These are phyloP conservation scores for Tipula vernalis DNA, from an alignment of 2,888 invertebrate genomes.

Conservation along the genomic window DNA sequence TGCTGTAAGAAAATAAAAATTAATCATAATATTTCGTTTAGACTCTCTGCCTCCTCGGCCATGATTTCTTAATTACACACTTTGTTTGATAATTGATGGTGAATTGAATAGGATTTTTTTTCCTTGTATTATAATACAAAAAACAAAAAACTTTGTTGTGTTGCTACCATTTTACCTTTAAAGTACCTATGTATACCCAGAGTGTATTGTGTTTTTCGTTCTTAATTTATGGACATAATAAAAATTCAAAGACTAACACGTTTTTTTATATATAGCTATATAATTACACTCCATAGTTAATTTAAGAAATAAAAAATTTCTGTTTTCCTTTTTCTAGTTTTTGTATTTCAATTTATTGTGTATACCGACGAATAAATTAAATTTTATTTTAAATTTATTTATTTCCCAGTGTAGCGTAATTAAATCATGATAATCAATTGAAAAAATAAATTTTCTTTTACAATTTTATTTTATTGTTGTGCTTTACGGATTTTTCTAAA, in stretches of 20 bases:
- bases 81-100: not conserved
- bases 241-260: not conserved
- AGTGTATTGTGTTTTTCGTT: not conserved
- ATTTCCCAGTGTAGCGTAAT: not conserved
- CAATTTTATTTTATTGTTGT: not conserved
- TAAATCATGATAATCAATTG: conserved; percentile 4
- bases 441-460: not conserved
- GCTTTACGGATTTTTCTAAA: not conserved
- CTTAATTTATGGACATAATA: not conserved
- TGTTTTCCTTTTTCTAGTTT: not conserved
- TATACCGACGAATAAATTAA: not conserved
- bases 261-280: not conserved
- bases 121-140: not conserved
- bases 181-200: not conserved
- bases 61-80: not conserved
- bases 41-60: not conserved
- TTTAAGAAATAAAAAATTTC: not conserved
- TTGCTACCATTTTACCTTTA: not conserved
- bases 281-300: not conserved
- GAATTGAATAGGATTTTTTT: not conserved
- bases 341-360: not conserved
- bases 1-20: not conserved
- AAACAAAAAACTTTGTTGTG: not conserved
- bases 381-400: not conserved
- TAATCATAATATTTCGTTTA: not conserved